Percentiles rank a stretch among this genome's conserved stretches.
phyloP scores from a whole-genome alignment of 2,888 invertebrate species.

The Drosophila mimetica region DNA sequence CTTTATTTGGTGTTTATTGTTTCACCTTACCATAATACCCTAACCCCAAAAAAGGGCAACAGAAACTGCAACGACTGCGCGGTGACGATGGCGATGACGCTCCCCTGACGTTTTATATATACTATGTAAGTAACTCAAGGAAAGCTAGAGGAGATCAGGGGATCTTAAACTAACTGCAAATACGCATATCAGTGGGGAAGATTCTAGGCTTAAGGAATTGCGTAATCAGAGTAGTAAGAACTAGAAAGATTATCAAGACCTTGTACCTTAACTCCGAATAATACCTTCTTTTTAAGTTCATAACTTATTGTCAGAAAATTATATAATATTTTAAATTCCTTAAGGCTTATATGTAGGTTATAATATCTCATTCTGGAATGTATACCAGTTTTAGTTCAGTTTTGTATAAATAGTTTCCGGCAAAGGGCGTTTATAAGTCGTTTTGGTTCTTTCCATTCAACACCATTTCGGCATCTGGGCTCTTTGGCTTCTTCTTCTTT shows the following conservation, averaged over 20 bases:
- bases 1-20: conserved; percentile 77
- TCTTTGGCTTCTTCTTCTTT: conserved; percentile 1
- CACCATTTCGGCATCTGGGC: conserved; percentile 2
- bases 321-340: no score
- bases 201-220: not conserved
- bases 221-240: not conserved
- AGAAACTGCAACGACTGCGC: not conserved
- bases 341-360: no score
- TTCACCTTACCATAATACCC: conserved; percentile 63
- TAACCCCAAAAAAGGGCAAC: conserved; percentile 59
- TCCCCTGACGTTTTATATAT: conserved; percentile 22
- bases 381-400: no score
- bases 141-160: not conserved
- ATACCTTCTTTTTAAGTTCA: no score
- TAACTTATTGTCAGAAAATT: no score
- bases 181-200: not conserved
- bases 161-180: not conserved
- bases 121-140: conserved; percentile 5
- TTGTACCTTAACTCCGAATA: no score
- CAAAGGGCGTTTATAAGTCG: conserved; percentile 13
- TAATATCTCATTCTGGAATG: no score
- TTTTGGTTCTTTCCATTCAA: not conserved
- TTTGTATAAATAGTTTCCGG: no score
- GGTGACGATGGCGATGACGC: conserved; percentile 12
- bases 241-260: not conserved